Evolutionary conservation across 1,140 invertebrate species (phyloP).

Genomic region (Trachymyrmex septentrionalis): DNA sequence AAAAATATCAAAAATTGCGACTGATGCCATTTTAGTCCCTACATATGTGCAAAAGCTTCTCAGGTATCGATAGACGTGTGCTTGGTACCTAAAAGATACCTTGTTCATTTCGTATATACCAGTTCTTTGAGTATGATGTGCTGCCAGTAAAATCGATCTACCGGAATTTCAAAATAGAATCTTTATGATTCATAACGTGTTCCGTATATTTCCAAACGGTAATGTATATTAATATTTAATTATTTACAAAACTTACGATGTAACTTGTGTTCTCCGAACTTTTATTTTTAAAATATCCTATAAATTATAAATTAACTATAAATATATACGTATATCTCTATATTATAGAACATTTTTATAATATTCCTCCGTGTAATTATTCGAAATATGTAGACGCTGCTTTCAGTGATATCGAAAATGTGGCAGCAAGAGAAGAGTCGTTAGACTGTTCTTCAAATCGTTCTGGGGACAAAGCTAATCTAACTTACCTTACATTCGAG

Average conservation of each 20-base stretch:
- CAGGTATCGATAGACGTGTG: neutral
- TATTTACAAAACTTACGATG: neutral
- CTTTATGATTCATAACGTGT: neutral
- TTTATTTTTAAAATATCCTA: neutral
- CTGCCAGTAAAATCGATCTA: neutral
- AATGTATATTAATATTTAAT: slow-evolving; percentile 24
- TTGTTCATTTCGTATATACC: neutral
- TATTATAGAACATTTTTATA: neutral
- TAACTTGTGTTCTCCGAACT: neutral
- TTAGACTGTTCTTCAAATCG: neutral
- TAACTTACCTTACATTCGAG: neutral
- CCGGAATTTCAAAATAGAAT: neutral
- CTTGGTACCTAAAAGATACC: neutral
- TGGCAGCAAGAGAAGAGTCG: neutral
- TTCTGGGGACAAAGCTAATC: neutral
- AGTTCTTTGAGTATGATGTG: no score
- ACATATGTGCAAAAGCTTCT: neutral
- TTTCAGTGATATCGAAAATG: neutral
- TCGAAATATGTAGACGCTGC: neutral
- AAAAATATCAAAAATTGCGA: neutral
- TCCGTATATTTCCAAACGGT: neutral
- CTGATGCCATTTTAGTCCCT: neutral
- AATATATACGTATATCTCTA: neutral
- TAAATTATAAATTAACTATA: slow-evolving; percentile 1
- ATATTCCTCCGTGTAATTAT: neutral